Base-by-base conservation (phyloP, 2,797 vertebrate genomes). In the Vireo griseus region DNA sequence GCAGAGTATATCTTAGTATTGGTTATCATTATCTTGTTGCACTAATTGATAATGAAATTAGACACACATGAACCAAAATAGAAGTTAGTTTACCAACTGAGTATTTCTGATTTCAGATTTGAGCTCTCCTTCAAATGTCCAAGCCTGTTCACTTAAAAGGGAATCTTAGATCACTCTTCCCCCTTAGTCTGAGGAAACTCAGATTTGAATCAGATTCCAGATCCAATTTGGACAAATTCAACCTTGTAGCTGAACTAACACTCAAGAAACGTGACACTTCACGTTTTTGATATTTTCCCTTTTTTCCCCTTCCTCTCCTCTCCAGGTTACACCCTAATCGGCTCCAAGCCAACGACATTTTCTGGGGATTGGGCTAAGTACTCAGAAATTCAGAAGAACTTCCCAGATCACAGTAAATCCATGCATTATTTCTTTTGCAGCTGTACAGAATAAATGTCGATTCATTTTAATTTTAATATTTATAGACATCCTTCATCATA, bases 401-500 rank as follows among this genome's bases (percentile, higher is more conserved):
- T 86, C 55, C 17, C 31, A 24, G 33, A 85, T 72, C 45, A 74
- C 76, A 89, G 55, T 44, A 91, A 76, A 89, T 67, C 16, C 35
- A 13, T 21, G 26, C 11, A 63, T 59, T 77, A 82, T 45, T 89
- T 85, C 75, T 85, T 86, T 75, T 68, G 87, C 42, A 88, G 81
- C 9, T 10, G 0, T 35, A 55, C 5, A 78, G 57, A 89, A 87
- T 55, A 88, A 88, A 68, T 11, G n/a, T 69, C 0, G 0, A 79
- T 71, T 90, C 39, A 62, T 86, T 94, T 89, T 50, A 50, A 37
- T 44, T 79, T 81, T n/a, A 77, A 50, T 65, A 94, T 91, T 95
- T 85, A 86, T 10, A 79, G 63, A 63, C 42, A 57, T 87, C 75
- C 61, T 89, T 91, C 78, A 91, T 76, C 9, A 0, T 71, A 85